phyloP scores from a whole-genome alignment of 2,888 invertebrate genomes.

The Apomyelois bistriatella region DNA sequence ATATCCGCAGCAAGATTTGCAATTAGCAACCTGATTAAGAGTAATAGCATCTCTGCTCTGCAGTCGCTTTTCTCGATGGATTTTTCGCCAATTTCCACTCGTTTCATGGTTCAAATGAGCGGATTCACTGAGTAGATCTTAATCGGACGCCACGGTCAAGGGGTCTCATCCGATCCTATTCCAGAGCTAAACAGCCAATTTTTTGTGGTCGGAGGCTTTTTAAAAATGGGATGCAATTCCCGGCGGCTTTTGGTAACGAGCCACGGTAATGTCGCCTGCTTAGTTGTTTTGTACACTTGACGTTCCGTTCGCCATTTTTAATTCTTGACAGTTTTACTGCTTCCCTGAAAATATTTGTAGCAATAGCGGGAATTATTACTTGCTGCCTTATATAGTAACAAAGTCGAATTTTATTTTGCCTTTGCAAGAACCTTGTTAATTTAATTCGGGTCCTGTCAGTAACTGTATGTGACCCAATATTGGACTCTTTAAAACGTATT shows the following conservation, averaged over 20 bases:
- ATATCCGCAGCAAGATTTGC: constrained; percentile 15
- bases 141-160: constrained; percentile 61
- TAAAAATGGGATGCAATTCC: constrained; percentile 43
- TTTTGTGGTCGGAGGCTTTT: constrained; percentile 61
- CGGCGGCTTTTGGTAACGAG: constrained; percentile 15
- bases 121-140: constrained; percentile 60
- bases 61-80: constrained; percentile 29
- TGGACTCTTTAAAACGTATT: too few relatives aligned
- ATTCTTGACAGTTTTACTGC: background rate
- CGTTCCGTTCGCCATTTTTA: background rate
- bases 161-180: constrained; percentile 62
- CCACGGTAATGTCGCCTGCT: constrained; percentile 11
- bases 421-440: too few relatives aligned
- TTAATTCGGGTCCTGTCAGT: too few relatives aligned
- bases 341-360: background rate
- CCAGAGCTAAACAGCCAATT: constrained; percentile 61
- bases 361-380: background rate
- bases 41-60: constrained; percentile 20
- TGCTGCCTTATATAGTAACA: background rate
- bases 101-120: constrained; percentile 63
- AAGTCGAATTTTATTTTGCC: too few relatives aligned
- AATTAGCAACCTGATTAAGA: constrained; percentile 15
- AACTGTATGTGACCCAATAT: too few relatives aligned
- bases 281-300: constrained; percentile 9
- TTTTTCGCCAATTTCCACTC: constrained; percentile 47